These are phyloP conservation scores for Sphaerophoria rueppellii DNA, from an alignment of 2,888 invertebrate species.

Conservation along the genomic window DNA sequence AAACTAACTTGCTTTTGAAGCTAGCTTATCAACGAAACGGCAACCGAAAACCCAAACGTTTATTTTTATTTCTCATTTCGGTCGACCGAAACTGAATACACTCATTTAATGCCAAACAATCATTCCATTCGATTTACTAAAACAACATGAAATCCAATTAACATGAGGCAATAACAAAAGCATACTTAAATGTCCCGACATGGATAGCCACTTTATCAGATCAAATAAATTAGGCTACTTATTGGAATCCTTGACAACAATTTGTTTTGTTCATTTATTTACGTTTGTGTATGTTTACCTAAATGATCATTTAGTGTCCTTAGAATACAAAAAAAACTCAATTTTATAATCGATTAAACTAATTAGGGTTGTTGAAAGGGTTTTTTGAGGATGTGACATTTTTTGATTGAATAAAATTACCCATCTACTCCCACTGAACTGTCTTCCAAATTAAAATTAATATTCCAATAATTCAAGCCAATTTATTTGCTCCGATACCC, in stretches of 20 bases:
- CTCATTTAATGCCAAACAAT: slow-evolving; percentile 4
- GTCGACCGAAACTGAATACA: neutral
- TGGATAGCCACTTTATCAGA: slow-evolving; percentile 7
- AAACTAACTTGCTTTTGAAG: too few species aligned
- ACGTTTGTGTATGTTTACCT: neutral
- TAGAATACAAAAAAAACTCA: slow-evolving; percentile 15
- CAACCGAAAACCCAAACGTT: too few species aligned
- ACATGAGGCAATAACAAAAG: neutral
- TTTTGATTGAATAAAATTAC: too few species aligned
- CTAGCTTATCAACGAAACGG: too few species aligned
- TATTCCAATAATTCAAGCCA: slow-evolving; percentile 25
- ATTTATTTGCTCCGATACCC: slow-evolving; percentile 11
- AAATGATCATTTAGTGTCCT: slow-evolving; percentile 34
- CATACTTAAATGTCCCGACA: neutral
- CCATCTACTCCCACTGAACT: too few species aligned
- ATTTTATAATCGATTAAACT: slow-evolving; percentile 17
- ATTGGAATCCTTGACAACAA: neutral
- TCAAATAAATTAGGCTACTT: slow-evolving; percentile 12
- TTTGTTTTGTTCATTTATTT: slow-evolving; percentile 22
- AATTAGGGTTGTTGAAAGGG: neutral
- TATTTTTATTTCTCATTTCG: too few species aligned
- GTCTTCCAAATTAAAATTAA: slow-evolving; percentile 1
- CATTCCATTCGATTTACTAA: slow-evolving; percentile 4
- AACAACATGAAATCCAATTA: slow-evolving; percentile 20
- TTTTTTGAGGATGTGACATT: too few species aligned